Percentiles rank a stretch among this genome's conserved stretches.
Evolutionary conservation across 2,888 invertebrate genomes (phyloP).

Genomic region (Ennomos quercinarius): DNA sequence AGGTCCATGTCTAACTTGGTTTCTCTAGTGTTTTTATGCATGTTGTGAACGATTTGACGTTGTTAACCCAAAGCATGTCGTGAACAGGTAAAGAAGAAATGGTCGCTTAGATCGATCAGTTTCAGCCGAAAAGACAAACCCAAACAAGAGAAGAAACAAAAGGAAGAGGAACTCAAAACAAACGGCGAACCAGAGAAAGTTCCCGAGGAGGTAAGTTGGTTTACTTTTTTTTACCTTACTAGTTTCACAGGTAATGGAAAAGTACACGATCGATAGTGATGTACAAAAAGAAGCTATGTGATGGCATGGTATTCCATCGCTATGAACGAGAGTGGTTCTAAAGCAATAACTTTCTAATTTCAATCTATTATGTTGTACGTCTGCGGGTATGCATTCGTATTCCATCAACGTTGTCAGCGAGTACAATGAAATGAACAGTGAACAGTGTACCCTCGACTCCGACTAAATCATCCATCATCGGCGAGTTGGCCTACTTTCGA

Average conservation of each 20-base stretch:
- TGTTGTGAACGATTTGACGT: conserved; percentile 52
- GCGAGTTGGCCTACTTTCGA: conserved; percentile 59
- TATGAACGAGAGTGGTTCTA: conserved; percentile 41
- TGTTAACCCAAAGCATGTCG: conserved; percentile 60
- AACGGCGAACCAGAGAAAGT: conserved; percentile 87
- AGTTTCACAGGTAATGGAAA: conserved; percentile 14
- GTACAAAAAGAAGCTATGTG: conserved; percentile 12
- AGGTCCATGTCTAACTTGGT: conserved; percentile 31
- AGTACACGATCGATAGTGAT: conserved; percentile 14
- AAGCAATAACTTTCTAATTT: conserved; percentile 62
- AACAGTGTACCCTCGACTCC: conserved; percentile 38
- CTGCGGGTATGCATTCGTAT: conserved; percentile 49
- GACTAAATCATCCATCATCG: conserved; percentile 53
- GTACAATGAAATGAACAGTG: conserved; percentile 49
- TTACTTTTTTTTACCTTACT: conserved; percentile 22
- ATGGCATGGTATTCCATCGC: conserved; percentile 25
- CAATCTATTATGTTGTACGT: conserved; percentile 36
- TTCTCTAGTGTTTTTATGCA: conserved; percentile 45
- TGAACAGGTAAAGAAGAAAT: conserved; percentile 92
- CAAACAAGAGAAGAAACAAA: conserved; percentile 90
- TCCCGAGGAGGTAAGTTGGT: conserved; percentile 86
- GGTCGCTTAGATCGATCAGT: conserved; percentile 95
- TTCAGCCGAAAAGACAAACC: conserved; percentile 95
- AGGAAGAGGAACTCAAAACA: conserved; percentile 84
- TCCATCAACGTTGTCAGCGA: conserved; percentile 50